A percentile compares a stretch with the other conserved stretches of the same genome.
phyloP scores from a whole-genome alignment of 1,140 invertebrate genomes.

The Pseudomyrmex sp. region DNA sequence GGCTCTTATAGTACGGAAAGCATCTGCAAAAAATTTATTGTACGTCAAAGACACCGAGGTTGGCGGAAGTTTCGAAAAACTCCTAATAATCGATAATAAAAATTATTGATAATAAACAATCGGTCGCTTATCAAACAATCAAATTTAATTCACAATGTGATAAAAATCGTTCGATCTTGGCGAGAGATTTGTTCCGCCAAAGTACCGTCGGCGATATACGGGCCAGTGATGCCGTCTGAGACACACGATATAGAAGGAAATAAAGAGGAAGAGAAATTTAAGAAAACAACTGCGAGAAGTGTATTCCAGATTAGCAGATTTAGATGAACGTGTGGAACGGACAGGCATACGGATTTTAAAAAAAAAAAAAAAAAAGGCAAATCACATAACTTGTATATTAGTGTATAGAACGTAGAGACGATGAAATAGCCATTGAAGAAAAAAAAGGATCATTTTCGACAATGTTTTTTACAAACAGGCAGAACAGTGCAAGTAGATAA shows the following conservation, averaged over 20 bases:
- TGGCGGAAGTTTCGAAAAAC: too few relatives aligned
- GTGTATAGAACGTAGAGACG: slow-evolving; percentile 85
- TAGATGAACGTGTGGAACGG: slow-evolving; percentile 82
- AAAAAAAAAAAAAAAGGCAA: slow-evolving; percentile 69
- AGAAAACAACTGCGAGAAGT: slow-evolving; percentile 68
- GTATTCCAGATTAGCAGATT: slow-evolving; percentile 80
- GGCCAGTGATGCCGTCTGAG: slow-evolving; percentile 75
- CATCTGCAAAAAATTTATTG: too few relatives aligned
- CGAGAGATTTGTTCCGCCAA: not conserved
- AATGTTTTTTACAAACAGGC: slow-evolving; percentile 85
- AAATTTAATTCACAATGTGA: not conserved
- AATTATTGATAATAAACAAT: too few relatives aligned
- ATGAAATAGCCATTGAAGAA: slow-evolving; percentile 82
- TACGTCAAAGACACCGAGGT: too few relatives aligned
- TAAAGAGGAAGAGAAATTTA: slow-evolving; percentile 58
- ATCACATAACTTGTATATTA: slow-evolving; percentile 86
- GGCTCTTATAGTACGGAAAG: slow-evolving; percentile 57
- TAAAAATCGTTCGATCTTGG: not conserved
- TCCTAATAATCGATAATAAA: too few relatives aligned
- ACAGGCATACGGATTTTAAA: slow-evolving; percentile 78
- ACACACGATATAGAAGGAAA: slow-evolving; percentile 70
- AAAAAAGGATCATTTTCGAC: slow-evolving; percentile 84
- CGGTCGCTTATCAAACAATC: slow-evolving; percentile 1
- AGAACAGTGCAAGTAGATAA: slow-evolving; percentile 83
- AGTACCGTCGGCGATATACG: slow-evolving; percentile 63